Evolutionary conservation across 2,797 vertebrate genomes (phyloP), one percentile per base, ranked within the genome.

Genomic region (Orestias chungarensis): DNA sequence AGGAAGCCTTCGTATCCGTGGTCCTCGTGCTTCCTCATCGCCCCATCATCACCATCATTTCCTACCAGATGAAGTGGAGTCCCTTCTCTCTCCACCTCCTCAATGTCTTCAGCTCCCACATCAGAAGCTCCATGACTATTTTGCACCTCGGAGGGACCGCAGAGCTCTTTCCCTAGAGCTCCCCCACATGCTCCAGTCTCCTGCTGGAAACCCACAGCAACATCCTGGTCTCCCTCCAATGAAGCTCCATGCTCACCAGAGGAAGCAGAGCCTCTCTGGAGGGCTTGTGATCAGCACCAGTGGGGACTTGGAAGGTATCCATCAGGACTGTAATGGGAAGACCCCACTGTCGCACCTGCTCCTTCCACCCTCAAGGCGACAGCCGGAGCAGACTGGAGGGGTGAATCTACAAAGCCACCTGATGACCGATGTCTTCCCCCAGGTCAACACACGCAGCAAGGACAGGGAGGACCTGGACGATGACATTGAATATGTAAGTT

Each of bases 401-500:
- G 46, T 46, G 0, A 86, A 80, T 72, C 73, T 82, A 61, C 88
- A 85, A 15, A 80, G 81, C 70, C 92, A 92, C 38, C 88, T 95
- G 61, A 90, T 94, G 44, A 95, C 96, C 2, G 97, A 98, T 1
- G 96, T 99, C 79, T 99, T 97, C 82, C 97, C 97, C 11, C 96
- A 98, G 88, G 97, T 99, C 92, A 96, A 96, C 70, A 91, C 94
- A 35, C 94, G 95, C 72, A 94, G 92, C 84, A 95, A 96, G 70
- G 95, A 96, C 68, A 91, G 83, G 3, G 95, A 95, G 47, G 96
- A 97, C 75, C 95, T 98, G 59, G 97, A 99, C 23, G 97, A 98
- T 54, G 97, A 99, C 85, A 96, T 96, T 0, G 97, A 99, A 82
- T 99, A 99, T 3, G 98, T 99, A 90, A 96, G 96, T 95, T 20